Conservation (phyloP, 2,113 vertebrate species). For the Equus quagga region DNA sequence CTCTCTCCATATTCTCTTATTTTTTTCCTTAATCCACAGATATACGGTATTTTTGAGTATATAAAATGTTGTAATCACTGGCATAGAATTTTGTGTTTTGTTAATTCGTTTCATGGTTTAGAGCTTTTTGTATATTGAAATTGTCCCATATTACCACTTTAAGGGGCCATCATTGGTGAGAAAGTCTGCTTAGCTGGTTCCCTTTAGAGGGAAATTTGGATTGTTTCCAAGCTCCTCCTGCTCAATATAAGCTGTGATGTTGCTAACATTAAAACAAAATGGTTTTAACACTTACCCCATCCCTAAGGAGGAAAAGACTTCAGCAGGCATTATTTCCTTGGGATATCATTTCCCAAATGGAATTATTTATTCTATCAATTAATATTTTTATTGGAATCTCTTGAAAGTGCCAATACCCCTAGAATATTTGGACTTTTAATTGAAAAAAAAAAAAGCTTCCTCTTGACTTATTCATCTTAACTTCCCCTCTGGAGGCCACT, state of each 20-base stretch:
- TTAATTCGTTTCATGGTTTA: constrained; percentile 46
- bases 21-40: not conserved
- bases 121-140: constrained; percentile 54
- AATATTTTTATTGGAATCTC: constrained; percentile 12
- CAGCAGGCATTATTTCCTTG: not conserved
- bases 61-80: not conserved
- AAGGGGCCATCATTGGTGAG: not conserved
- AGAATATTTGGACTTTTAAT: constrained; percentile 15
- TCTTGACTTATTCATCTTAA: not conserved
- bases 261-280: not conserved
- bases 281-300: not conserved
- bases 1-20: not conserved
- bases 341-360: not conserved
- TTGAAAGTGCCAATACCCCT: not conserved
- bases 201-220: constrained; percentile 45
- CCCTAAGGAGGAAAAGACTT: not conserved
- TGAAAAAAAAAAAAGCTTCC: not conserved
- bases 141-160: constrained; percentile 8
- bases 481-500: not conserved
- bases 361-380: constrained; percentile 49
- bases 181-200: constrained; percentile 29
- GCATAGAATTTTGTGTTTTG: constrained; percentile 47
- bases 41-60: not conserved
- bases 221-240: constrained; percentile 8
- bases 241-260: constrained; percentile 12